Evolutionary conservation across 2,888 invertebrate genomes (phyloP), one percentile per base, ranked within the genome.

Genomic region (Ichneumoninae sp.): DNA sequence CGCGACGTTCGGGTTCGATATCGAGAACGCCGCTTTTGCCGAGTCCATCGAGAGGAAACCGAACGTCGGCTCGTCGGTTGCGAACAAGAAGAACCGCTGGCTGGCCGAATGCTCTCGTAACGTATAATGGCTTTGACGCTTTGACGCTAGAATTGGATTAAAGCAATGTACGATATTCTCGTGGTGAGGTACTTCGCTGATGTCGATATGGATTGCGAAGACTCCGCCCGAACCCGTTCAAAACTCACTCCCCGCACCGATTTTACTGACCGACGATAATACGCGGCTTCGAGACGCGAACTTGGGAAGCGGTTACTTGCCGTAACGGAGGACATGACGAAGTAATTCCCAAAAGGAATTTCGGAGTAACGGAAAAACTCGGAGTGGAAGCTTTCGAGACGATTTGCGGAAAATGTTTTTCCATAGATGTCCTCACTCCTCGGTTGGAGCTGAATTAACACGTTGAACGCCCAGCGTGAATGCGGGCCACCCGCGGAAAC

Each of bases 131-230:
- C 52, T 70, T 44, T 47, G 47, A 79, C 60, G 47, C 47, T 44
- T 44, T n/a, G 44, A 16, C 44, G 52, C 30, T 50, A 0, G 52
- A 79, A 79, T 71, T 50, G 62, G 62, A 79, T 71, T 62, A 65
- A 22, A 50, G 50, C 65, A 26, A 52, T 60, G 52, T 19, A 30
- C 47, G 36, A 22, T 62, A 62, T 26, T 60, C 60, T 70, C 62
- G 70, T 30, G 60, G 16, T 19, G 22, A 30, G 33, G 47, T 36
- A 19, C 22, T 22, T 22, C 47, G 16, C 33, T 22, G 36, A 44
- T 44, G 47, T 62, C 33, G 26, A 33, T 33, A n/a, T 33, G 62
- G 33, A 33, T 62, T 62, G 62, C 62, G 30, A 62, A 30, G 30
- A 26, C 2, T 10, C 30, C 8, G 16, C 62, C 7, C 33, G 57